Base-by-base conservation (phyloP, 2,797 vertebrate genomes). In the Sorex maritimensis region DNA sequence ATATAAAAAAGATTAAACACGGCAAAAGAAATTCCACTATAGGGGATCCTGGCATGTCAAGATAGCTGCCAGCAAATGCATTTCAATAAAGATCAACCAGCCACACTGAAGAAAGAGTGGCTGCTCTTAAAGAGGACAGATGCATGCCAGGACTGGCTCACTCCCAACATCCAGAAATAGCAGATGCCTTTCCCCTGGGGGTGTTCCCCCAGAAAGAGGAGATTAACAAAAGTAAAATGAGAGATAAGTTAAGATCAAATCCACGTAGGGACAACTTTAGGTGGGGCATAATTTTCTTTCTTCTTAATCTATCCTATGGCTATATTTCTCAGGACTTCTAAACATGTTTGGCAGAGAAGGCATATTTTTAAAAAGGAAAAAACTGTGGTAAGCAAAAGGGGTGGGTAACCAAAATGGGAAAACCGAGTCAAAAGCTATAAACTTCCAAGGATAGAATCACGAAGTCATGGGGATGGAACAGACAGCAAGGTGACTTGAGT, bases 151-250 rank as follows among this genome's bases (percentile, higher is more conserved):
- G 5, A 26, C 7, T 5, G 58, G 52, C 24, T 28, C 63, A 72
- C 55, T 85, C 38, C 28, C 8, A 19, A 28, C 63, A 78, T 4
- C 30, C 17, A 63, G 28, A 38, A 23, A 6, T 1, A 46, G 4
- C 15, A 44, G 17, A 12, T 55, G 72, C n/a, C 34, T 79, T 72
- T 58, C 15, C 23, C 30, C 13, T 41, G 72, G 17, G 68, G 58
- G 49, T 7, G 21, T 1, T 77, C 65, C 19, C 68, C 63, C 23
- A 68, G 28, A 55, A 14, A n/a, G 7, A 23, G n/a, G 55, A 88
- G 41, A 73, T 44, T 13, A 65, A 0, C 67, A 61, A 79, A 83
- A 81, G 55, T 55, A 82, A 87, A 58, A 84, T 44, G 58, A 92
- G 28, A 90, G 26, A 28, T 41, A 44, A 1, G 17, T 34, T 74